Percentiles rank a stretch among this genome's conserved stretches.
These are phyloP conservation scores for Cydia fagiglandana DNA, from an alignment of 1,140 invertebrate species.

Conservation along the genomic window DNA sequence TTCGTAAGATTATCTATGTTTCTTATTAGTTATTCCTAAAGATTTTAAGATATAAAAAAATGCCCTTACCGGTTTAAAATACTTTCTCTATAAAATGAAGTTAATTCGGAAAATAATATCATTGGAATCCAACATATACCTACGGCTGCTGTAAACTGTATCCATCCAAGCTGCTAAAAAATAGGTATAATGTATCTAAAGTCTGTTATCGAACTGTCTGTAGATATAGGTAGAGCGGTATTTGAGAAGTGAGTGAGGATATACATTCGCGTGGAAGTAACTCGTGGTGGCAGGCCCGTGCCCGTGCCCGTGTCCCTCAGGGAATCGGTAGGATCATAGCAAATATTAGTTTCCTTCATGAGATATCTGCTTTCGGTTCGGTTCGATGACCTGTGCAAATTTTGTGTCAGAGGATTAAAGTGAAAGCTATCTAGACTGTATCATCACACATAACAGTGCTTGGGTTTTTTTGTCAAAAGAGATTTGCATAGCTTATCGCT, in stretches of 20 bases:
- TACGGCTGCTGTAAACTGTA: no score
- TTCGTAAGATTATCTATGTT: no score
- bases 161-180: no score
- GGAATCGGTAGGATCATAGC: conserved; percentile 65
- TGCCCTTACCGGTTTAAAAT: no score
- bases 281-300: conserved; percentile 56
- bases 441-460: conserved; percentile 58
- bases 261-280: conserved; percentile 62
- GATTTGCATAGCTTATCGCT: conserved; percentile 48
- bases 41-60: no score
- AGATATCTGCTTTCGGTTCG: conserved; percentile 59
- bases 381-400: conserved; percentile 70
- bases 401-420: conserved; percentile 59
- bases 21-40: no score
- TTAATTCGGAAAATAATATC: no score
- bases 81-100: no score
- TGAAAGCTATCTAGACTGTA: conserved; percentile 61
- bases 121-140: no score
- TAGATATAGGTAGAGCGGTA: background rate
- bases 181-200: no score
- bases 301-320: conserved; percentile 55
- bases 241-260: conserved; percentile 32
- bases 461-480: conserved; percentile 45
- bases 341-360: conserved; percentile 73
- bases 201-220: background rate